Conservation (phyloP, 2,888 invertebrate species). For the Penaeus monodon region DNA sequence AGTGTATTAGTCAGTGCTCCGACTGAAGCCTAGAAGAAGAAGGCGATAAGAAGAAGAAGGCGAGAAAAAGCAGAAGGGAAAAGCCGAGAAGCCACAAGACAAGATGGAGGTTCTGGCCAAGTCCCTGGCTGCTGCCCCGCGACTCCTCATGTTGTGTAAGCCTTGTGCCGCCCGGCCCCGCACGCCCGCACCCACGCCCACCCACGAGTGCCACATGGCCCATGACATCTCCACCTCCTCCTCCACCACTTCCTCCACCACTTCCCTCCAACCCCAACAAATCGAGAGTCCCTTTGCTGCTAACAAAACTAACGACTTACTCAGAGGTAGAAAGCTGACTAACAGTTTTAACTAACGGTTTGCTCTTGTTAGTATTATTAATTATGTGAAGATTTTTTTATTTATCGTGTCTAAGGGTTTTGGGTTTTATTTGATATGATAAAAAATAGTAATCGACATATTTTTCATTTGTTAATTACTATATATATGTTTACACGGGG, state of each 20-base stretch:
- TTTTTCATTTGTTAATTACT: too few species aligned
- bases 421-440: too few species aligned
- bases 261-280: constrained; percentile 24
- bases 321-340: not conserved
- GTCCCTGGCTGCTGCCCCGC: constrained; percentile 10
- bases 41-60: too few species aligned
- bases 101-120: constrained; percentile 39
- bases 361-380: too few species aligned
- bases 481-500: too few species aligned
- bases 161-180: not conserved
- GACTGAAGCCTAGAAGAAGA: too few species aligned
- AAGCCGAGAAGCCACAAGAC: too few species aligned
- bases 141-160: constrained; percentile 33
- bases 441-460: too few species aligned
- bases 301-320: not conserved
- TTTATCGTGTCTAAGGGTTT: too few species aligned
- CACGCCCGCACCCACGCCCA: not conserved
- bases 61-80: too few species aligned
- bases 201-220: not conserved
- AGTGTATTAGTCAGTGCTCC: too few species aligned
- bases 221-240: not conserved
- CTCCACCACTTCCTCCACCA: not conserved
- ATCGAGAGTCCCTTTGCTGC: not conserved
- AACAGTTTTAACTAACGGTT: not conserved
- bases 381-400: too few species aligned